Evolutionary conservation across 2,113 vertebrate species (phyloP).

Genomic region (Origma solitaria): DNA sequence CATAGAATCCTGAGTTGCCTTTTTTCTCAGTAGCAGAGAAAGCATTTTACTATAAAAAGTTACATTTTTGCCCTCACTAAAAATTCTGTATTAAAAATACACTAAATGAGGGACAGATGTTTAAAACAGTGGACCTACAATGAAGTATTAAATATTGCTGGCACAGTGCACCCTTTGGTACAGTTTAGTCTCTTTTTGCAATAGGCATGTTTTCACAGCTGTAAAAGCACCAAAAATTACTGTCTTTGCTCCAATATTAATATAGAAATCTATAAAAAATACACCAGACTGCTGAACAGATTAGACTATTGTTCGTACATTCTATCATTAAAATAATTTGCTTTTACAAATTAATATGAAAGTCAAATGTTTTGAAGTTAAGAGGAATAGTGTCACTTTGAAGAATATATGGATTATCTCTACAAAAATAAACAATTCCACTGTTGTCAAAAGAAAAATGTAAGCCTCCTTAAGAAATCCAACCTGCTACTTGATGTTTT

Average conservation of each 20-base stretch:
- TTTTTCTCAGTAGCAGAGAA: conserved; percentile 46
- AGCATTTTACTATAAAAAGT: conserved; percentile 53
- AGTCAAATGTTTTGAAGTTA: neutral
- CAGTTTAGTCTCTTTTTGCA: conserved; percentile 68
- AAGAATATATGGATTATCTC: neutral
- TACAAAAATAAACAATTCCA: neutral
- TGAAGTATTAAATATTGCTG: conserved; percentile 73
- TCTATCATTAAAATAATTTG: conserved; percentile 22
- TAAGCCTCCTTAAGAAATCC: neutral
- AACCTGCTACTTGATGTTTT: neutral
- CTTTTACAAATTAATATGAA: neutral
- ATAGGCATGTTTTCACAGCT: conserved; percentile 73
- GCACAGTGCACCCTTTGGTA: conserved; percentile 65
- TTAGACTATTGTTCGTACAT: conserved; percentile 37
- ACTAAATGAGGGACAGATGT: conserved; percentile 75
- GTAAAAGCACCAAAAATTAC: conserved; percentile 69
- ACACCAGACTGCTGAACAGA: conserved; percentile 19
- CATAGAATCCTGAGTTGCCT: conserved; percentile 4
- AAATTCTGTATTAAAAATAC: conserved; percentile 63
- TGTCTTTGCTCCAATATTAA: conserved; percentile 67
- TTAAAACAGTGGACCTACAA: conserved; percentile 61
- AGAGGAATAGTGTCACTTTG: neutral
- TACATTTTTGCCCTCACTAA: conserved; percentile 52
- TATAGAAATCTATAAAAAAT: conserved; percentile 68
- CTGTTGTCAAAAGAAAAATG: neutral